Base-by-base conservation (phyloP, 2,113 vertebrate genomes). In the Epinephelus fuscoguttatus region DNA sequence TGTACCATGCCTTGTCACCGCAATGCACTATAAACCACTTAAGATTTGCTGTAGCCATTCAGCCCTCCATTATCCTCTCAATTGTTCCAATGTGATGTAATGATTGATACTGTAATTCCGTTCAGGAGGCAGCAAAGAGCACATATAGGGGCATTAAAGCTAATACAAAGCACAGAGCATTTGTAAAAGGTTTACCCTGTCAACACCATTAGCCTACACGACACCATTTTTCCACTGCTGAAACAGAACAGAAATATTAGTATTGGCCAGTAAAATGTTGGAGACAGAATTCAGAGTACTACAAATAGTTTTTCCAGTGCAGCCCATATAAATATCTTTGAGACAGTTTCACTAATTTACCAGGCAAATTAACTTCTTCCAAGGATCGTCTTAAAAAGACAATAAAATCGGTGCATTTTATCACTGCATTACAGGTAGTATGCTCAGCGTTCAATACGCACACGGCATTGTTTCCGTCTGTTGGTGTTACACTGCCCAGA, bases 51-150 rank as follows among this genome's bases (percentile, higher is more conserved):
- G 74, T 45, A 62, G 53, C 67, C 60, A 47, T 69, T 63, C 27
- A 63, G 37, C 7, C 71, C 49, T 79, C 71, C 79, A 85, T 85
- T 85, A 85, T 66, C 75, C 53, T 76, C 67, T 64, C 55, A n/a
- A 19, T 62, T 63, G 56, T 57, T 71, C 40, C 27, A 52, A 42
- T 18, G 33, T 75, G 57, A 69, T 55, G 52, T n/a, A 56, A 67
- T 71, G 86, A 67, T 45, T 50, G 50, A 73, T 77, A n/a, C 23
- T 30, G 27, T 40, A 40, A 67, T 79, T 66, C 9, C 49, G 53
- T 37, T 70, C 52, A 70, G 45, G 14, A 71, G 13, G 50, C 37
- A 74, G 69, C 47, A 55, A 57, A 76, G 75, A 64, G 50, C 74
- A 79, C 49, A 47, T 52, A 59, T 5, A n/a, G 1, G 42, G 47